Evolutionary conservation across 2,888 invertebrate species (phyloP).

Genomic region (Drosophila anomelani): DNA sequence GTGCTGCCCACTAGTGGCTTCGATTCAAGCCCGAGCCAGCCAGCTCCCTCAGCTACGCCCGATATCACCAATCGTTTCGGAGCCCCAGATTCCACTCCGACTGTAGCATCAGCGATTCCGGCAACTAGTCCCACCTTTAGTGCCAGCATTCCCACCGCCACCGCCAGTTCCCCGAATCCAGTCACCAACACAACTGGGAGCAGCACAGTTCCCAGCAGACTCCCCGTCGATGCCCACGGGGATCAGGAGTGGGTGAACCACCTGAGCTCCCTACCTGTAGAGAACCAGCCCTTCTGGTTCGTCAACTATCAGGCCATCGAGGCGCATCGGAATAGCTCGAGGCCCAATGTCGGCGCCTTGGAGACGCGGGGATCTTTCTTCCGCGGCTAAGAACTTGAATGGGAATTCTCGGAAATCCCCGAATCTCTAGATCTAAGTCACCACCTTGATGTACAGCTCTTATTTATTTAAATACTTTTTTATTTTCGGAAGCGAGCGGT

Average conservation of each 20-base stretch:
- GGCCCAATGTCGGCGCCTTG: conserved; percentile 60
- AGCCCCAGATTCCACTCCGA: conserved; percentile 11
- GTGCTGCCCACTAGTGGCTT: conserved; percentile 62
- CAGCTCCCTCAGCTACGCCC: conserved; percentile 2
- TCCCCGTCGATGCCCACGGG: conserved; percentile 89
- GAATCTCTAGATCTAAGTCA: neutral
- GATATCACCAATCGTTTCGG: conserved; percentile 66
- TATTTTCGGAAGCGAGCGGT: neutral
- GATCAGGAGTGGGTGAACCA: conserved; percentile 87
- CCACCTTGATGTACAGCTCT: neutral
- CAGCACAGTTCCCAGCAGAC: conserved; percentile 25
- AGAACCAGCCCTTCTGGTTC: conserved; percentile 90
- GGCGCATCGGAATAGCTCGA: conserved; percentile 85
- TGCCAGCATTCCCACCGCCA: neutral
- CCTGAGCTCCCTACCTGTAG: conserved; percentile 88
- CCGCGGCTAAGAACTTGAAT: conserved; percentile 57
- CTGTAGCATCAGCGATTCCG: neutral
- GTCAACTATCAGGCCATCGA: conserved; percentile 89
- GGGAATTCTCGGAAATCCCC: neutral
- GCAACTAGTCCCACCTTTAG: conserved; percentile 1
- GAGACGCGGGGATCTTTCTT: conserved; percentile 72
- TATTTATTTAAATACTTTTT: conserved; percentile 29
- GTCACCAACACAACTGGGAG: conserved; percentile 10
- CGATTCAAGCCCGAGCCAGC: conserved; percentile 24
- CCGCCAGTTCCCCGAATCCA: neutral